Evolutionary conservation across 2,797 vertebrate species (phyloP).

Genomic region (Sebastes trivittatus): DNA sequence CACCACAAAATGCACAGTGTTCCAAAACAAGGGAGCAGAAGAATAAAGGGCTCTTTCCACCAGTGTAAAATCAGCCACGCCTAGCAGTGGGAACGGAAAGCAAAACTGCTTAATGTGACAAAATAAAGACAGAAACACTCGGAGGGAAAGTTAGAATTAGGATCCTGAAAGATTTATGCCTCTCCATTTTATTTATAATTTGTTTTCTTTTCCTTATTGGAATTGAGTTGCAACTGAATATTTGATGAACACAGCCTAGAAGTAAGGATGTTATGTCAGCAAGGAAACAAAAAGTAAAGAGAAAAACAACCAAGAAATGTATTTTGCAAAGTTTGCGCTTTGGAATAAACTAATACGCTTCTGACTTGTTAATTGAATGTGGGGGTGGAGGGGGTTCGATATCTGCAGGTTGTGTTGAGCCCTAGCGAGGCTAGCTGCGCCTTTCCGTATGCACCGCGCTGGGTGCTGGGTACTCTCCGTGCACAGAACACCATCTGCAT

Average conservation of each 20-base stretch:
- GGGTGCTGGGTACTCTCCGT: constrained; percentile 70
- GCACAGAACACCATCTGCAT: constrained; percentile 85
- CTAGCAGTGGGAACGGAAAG: constrained; percentile 76
- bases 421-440: constrained; percentile 67
- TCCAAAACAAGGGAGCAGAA: constrained; percentile 73
- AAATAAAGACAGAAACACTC: constrained; percentile 79
- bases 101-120: constrained; percentile 81
- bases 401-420: constrained; percentile 78
- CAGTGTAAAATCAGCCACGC: constrained; percentile 67
- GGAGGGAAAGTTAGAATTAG: constrained; percentile 78
- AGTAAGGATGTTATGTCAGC: constrained; percentile 80
- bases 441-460: constrained; percentile 68
- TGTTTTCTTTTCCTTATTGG: constrained; percentile 83
- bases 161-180: constrained; percentile 84
- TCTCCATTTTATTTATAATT: constrained; percentile 81
- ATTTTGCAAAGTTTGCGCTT: constrained; percentile 75
- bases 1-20: constrained; percentile 73
- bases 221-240: constrained; percentile 81
- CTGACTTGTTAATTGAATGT: constrained; percentile 70
- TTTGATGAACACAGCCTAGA: constrained; percentile 80
- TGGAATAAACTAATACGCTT: constrained; percentile 65
- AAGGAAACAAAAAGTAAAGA: constrained; percentile 73
- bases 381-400: constrained; percentile 29
- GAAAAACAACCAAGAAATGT: constrained; percentile 69
- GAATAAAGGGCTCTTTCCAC: constrained; percentile 67